phyloP scores from a whole-genome alignment of 2,113 vertebrate genomes.

The Oceanites oceanicus region DNA sequence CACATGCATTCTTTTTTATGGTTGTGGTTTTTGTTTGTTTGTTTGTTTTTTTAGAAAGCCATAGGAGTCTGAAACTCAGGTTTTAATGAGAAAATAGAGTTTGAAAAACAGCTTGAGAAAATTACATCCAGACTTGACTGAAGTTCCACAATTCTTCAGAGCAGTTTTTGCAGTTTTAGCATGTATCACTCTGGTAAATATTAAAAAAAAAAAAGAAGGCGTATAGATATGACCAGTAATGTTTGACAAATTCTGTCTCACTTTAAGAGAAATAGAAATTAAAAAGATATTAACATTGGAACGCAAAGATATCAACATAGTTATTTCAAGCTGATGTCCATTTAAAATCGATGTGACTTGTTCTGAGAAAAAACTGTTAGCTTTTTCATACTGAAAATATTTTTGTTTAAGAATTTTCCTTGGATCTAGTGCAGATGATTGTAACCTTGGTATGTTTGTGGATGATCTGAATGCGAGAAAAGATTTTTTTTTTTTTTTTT shows the following conservation, averaged over 20 bases:
- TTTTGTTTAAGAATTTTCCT: background rate
- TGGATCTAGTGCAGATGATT: background rate
- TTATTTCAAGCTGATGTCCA: background rate
- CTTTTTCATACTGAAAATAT: background rate
- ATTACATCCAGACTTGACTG: background rate
- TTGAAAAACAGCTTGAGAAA: slow-evolving; percentile 5
- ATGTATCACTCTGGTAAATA: background rate
- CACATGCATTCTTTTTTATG: background rate
- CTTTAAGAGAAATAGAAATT: background rate
- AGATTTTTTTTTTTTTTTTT: background rate
- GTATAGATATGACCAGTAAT: background rate
- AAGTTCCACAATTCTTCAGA: background rate
- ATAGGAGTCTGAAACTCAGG: background rate
- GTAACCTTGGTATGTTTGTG: background rate
- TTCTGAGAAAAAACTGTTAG: background rate
- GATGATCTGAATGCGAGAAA: slow-evolving; percentile 24
- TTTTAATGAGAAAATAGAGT: background rate
- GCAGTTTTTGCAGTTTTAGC: background rate
- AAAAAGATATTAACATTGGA: background rate
- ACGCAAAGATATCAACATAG: background rate
- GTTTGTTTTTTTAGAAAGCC: background rate
- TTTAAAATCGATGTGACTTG: background rate
- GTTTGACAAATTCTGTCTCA: background rate
- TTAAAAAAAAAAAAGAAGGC: background rate
- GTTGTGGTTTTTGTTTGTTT: background rate